phyloP scores from a whole-genome alignment of 1,140 invertebrate genomes.

The Vanessa atalanta region DNA sequence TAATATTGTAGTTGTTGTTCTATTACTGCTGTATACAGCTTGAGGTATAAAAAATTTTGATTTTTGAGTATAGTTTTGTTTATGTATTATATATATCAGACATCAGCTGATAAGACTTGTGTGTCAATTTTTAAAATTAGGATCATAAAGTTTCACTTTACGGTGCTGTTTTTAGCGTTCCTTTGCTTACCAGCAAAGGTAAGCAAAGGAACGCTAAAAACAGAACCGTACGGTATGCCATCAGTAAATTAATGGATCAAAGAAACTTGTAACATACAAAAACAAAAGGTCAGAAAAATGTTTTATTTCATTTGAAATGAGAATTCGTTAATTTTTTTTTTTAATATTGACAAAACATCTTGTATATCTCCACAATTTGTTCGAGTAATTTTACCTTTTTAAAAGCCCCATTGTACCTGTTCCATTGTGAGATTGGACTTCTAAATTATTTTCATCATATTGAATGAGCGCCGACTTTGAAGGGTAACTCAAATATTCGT shows the following conservation, averaged over 20 bases:
- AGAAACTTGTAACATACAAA: slow-evolving; percentile 9
- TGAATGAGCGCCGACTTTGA: slow-evolving; percentile 4
- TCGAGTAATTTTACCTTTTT: slow-evolving; percentile 57
- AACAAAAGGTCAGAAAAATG: slow-evolving; percentile 16
- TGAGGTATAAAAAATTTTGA: no score
- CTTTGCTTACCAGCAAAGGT: no score
- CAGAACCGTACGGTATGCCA: no score
- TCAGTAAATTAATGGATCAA: not conserved
- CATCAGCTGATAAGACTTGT: no score
- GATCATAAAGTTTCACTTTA: no score
- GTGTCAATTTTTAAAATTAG: no score
- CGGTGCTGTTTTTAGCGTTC: no score
- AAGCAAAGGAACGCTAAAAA: no score
- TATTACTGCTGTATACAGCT: no score
- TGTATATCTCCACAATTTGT: slow-evolving; percentile 56
- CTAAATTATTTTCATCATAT: slow-evolving; percentile 33
- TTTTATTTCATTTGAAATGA: slow-evolving; percentile 20
- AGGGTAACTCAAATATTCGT: slow-evolving; percentile 12
- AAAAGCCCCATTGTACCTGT: slow-evolving; percentile 45
- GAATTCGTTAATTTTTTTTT: slow-evolving; percentile 18
- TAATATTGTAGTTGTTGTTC: no score
- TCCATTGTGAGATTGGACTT: slow-evolving; percentile 24
- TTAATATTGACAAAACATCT: slow-evolving; percentile 67
- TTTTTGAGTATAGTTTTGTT: no score
- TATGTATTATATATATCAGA: no score